Base-by-base conservation (phyloP, 2,113 vertebrate species). In the Limnothrissa miodon region DNA sequence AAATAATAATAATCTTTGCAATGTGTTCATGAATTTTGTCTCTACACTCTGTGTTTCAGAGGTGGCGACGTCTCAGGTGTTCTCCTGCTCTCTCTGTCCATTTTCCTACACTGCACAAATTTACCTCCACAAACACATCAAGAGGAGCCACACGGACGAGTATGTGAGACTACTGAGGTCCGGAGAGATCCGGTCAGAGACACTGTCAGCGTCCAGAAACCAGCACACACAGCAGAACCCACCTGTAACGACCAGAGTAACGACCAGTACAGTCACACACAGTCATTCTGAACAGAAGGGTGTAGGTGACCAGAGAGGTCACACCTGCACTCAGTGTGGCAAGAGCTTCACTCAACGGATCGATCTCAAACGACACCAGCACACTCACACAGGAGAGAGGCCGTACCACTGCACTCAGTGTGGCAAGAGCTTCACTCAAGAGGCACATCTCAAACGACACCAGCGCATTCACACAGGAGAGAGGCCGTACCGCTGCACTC, bases 351-450 rank as follows among this genome's bases (percentile, higher is more conserved):
- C 23, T 59, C 4, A 0, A 62, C n/a, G 29, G 59, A 7, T 2
- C 2, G 11, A 11, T 62, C 25, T 62, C 25, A 62, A 29, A 62
- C 9, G 4, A 62, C 59, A 33, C 29, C 48, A 46, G 45, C 48
- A 45, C 0, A 51, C 56, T 48, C 79, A 80, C 29, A 80, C 83
- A 9, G 83, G 74, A 9, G 83, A 84, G 79, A 84, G 70, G 79
- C 83, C 29, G 8, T 83, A 33, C 80, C 83, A 83, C n/a, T 83
- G 83, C 83, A 36, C 83, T 9, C n/a, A 46, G 78, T 83, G 83
- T 1, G 83, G 83, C 51, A 56, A 56, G 51, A 56, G 51, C 51
- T 62, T 62, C 25, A 62, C n/a, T 29, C 1, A 10, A 2, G n/a
- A 0, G 25, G 25, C n/a, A 29, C 0, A 4, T 62, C 10, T 62